Base-by-base conservation (phyloP, 2,113 vertebrate species). In the Aegypius monachus region DNA sequence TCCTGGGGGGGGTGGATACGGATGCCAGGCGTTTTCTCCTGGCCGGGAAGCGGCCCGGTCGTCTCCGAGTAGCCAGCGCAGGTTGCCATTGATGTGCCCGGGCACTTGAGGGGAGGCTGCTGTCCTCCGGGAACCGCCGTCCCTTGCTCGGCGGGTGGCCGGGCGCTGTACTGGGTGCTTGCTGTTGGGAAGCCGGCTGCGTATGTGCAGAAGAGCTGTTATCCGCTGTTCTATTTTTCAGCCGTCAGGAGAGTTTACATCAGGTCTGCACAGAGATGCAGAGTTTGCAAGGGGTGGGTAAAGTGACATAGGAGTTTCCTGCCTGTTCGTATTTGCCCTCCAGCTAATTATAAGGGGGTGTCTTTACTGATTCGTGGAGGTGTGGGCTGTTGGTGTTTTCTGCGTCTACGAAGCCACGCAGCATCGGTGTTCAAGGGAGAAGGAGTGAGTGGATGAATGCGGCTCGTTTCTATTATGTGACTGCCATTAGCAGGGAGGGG, bases 21-120 rank as follows among this genome's bases (percentile, higher is more conserved):
- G 73, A 16, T 25, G 23, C 13, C 25, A 6, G 88, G 73, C 52
- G 29, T 20, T n/a, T 29, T 90, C 14, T 13, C 38, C 66, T 10
- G 4, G 38, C 27, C 55, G 32, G 11, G 56, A 31, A 12, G 67
- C 27, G 45, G 45, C 50, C 66, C 72, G 38, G 43, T 23, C 18
- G 43, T 31, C 79, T 40, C 31, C 29, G 9, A 27, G 80, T 6
- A 25, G 61, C 23, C n/a, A 4, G 34, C 68, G 47, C 42, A 5
- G 52, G 59, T n/a, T 78, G 43, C 58, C 40, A 0, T 9, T 6
- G 5, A 3, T 0, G 32, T 13, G 53, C 7, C 17, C 9, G 29
- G 52, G 71, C 20, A 3, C 9, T 43, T 11, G 2, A 1, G 22
- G 63, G 79, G 27, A 20, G 61, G 65, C 85, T 36, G 45, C 31